Evolutionary conservation across 37 sponge, comb jelly and placozoan species (phyloP).

Genomic region (Axinella damicornis): DNA sequence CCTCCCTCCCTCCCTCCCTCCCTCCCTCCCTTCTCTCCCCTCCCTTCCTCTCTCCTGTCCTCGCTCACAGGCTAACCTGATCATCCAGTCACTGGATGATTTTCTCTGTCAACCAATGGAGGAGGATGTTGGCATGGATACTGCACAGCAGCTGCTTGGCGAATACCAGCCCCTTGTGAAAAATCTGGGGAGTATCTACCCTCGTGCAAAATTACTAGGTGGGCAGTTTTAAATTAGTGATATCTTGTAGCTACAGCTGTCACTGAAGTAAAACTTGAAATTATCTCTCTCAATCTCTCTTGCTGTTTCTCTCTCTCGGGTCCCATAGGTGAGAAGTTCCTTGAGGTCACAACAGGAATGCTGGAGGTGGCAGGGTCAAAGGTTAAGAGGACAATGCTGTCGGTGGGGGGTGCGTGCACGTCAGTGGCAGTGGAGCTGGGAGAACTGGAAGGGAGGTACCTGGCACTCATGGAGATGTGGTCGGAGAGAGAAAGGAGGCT

Average conservation of each 20-base stretch:
- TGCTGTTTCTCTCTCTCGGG: no score
- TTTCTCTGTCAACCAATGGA: constrained; percentile 18
- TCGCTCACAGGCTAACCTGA: constrained; percentile 3
- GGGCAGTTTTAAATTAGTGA: not conserved
- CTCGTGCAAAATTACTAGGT: constrained; percentile 9
- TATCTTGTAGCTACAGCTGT: not conserved
- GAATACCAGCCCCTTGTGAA: constrained; percentile 12
- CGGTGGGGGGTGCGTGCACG: constrained; percentile 36
- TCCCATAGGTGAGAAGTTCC: constrained; percentile 40
- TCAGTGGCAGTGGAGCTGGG: constrained; percentile 50
- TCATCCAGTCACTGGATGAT: constrained; percentile 33
- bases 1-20: not conserved
- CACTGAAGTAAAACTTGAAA: no score
- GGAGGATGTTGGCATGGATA: constrained; percentile 7
- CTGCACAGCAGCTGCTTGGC: constrained; percentile 43
- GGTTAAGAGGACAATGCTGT: constrained; percentile 5
- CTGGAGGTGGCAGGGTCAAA: not conserved
- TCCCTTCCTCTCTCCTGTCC: not conserved
- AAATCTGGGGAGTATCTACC: constrained; percentile 13
- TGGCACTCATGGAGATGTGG: constrained; percentile 25
- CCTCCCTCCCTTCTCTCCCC: not conserved
- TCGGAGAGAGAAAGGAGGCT: constrained; percentile 25
- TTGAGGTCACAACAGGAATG: constrained; percentile 29
- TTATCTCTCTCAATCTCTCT: no score
- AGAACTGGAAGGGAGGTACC: constrained; percentile 46